Conservation (phyloP, 2,113 vertebrate genomes). For the Piprites chloris region DNA sequence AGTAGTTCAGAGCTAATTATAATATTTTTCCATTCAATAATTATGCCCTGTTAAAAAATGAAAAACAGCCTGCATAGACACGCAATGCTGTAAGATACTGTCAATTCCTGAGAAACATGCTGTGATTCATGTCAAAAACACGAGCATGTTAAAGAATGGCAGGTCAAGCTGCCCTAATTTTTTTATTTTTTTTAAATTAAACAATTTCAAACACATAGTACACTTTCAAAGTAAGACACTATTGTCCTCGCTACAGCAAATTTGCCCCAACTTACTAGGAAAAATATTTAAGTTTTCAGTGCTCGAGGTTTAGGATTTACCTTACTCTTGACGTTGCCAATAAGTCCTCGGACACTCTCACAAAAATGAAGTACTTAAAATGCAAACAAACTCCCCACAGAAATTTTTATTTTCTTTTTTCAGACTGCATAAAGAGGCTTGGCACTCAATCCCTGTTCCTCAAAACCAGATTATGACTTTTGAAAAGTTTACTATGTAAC, state of each 20-base stretch:
- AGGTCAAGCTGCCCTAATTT: not conserved
- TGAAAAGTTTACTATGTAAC: not conserved
- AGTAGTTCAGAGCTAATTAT: conserved; percentile 41
- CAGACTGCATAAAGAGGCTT: not conserved
- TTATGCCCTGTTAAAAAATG: conserved; percentile 20
- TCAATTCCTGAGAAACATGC: not conserved
- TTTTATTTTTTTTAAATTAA: not conserved
- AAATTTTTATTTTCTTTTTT: not conserved
- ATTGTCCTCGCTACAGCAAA: not conserved
- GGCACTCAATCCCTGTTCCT: not conserved
- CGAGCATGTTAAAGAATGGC: not conserved
- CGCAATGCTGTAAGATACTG: not conserved
- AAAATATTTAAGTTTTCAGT: not conserved
- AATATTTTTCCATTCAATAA: conserved; percentile 50
- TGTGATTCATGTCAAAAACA: conserved; percentile 2
- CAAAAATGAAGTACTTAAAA: not conserved
- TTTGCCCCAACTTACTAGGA: not conserved
- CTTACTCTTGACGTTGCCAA: not conserved
- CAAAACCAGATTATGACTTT: not conserved
- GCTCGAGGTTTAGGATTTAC: not conserved
- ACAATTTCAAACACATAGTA: not conserved
- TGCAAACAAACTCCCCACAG: not conserved
- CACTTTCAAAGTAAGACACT: not conserved
- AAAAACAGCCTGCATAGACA: conserved; percentile 21
- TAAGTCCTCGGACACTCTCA: not conserved